These are phyloP conservation scores for Redunca redunca DNA, from an alignment of 2,113 vertebrate species.

Conservation along the genomic window DNA sequence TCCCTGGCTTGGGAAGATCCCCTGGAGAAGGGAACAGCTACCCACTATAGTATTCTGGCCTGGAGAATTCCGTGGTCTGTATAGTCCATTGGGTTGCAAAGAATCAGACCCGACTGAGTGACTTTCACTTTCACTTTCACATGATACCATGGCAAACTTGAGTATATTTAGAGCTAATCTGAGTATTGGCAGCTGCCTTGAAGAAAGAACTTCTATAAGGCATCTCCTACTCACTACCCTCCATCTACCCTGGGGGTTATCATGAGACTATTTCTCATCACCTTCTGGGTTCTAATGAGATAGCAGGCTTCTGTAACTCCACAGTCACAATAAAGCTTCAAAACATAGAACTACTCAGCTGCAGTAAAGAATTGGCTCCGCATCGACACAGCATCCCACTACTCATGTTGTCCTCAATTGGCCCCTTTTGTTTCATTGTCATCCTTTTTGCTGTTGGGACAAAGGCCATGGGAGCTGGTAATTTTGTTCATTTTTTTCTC, in stretches of 20 bases:
- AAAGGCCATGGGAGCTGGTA: background rate
- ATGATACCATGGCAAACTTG: too few species aligned
- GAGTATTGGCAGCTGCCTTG: background rate
- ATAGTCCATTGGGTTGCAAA: background rate
- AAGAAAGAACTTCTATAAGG: background rate
- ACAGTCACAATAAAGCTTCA: background rate
- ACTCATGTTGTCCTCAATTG: too few species aligned
- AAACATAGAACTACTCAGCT: too few species aligned
- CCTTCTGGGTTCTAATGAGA: background rate
- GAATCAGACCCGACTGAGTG: background rate
- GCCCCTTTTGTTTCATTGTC: background rate
- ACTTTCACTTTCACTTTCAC: background rate
- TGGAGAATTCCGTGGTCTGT: background rate
- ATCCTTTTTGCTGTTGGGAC: background rate
- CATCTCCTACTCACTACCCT: background rate
- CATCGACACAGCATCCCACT: background rate
- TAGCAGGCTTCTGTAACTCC: background rate
- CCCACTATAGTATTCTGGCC: background rate
- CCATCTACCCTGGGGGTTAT: background rate
- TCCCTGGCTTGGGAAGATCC: background rate
- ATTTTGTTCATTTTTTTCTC: background rate
- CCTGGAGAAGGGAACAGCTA: background rate
- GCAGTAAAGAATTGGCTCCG: background rate
- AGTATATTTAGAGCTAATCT: background rate
- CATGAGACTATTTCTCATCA: background rate